A percentile compares a stretch with the other conserved stretches of the same genome.
These are phyloP conservation scores for Xyrauchen texanus DNA, from an alignment of 2,113 vertebrate genomes.

Conservation along the genomic window DNA sequence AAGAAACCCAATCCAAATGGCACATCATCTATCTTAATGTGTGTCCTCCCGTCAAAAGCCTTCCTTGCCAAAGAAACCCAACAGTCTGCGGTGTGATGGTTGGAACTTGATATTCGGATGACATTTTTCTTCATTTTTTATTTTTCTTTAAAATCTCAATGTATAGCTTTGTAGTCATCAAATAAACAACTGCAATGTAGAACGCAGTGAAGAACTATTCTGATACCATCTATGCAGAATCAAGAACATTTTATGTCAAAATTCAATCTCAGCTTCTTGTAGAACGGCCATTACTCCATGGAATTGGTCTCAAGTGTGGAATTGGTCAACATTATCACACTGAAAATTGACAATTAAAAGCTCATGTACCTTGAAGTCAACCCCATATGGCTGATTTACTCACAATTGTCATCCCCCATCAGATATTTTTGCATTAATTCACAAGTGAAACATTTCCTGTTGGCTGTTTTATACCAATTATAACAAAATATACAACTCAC, in stretches of 20 bases:
- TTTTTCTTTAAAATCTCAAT: not conserved
- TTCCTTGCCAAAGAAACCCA: conserved; percentile 4
- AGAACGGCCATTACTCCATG: not conserved
- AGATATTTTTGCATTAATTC: no score
- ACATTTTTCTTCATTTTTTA: conserved; percentile 26
- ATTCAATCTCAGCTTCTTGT: not conserved
- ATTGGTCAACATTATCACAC: no score
- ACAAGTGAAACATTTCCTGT: no score
- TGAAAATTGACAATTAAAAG: no score
- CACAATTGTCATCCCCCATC: no score
- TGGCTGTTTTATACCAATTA: no score
- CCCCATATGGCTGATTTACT: no score
- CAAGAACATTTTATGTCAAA: conserved; percentile 2
- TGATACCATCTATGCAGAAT: conserved; percentile 12
- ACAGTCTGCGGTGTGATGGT: conserved; percentile 8
- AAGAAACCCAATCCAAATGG: conserved; percentile 39
- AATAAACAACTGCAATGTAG: not conserved
- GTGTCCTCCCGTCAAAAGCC: conserved; percentile 28
- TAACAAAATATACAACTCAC: no score
- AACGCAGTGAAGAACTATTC: not conserved
- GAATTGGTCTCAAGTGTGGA: no score
- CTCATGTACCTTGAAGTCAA: no score
- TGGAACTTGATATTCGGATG: conserved; percentile 8
- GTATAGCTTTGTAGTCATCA: conserved; percentile 1
- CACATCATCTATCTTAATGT: conserved; percentile 33